Conservation (phyloP, 23 tunicate genomes). For the Trididemnum nubilum region DNA sequence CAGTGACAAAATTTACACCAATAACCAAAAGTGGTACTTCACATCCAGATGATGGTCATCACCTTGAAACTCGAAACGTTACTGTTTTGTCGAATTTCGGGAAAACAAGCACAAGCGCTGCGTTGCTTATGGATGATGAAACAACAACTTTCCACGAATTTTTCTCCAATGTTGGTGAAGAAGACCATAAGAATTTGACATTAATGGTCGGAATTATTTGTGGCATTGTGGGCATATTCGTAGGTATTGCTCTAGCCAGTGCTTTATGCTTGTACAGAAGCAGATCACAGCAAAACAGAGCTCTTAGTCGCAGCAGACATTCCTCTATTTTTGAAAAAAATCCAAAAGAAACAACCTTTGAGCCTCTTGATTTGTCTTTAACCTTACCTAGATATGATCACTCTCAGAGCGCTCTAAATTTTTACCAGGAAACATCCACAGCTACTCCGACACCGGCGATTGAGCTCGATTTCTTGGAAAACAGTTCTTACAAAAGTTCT, state of each 20-base stretch:
- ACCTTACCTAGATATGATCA: conserved; percentile 38
- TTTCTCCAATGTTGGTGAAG: too few relatives aligned
- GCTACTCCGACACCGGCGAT: background rate
- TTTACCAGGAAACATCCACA: background rate
- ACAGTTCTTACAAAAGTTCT: background rate
- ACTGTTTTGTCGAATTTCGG: too few relatives aligned
- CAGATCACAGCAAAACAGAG: background rate
- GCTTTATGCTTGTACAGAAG: conserved; percentile 28
- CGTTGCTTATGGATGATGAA: too few relatives aligned
- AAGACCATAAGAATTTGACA: conserved; percentile 9
- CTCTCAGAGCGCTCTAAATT: background rate
- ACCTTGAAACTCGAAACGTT: too few relatives aligned
- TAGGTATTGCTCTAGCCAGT: conserved; percentile 45
- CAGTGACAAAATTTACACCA: too few relatives aligned
- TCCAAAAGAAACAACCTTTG: conserved; percentile 68
- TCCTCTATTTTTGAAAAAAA: conserved; percentile 46
- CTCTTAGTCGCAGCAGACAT: conserved; percentile 9
- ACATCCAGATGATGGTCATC: too few relatives aligned
- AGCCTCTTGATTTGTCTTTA: conserved; percentile 58
- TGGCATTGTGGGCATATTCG: conserved; percentile 44
- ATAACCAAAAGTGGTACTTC: too few relatives aligned
- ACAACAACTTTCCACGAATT: too few relatives aligned
- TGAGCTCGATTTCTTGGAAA: background rate
- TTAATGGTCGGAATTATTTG: conserved; percentile 48
- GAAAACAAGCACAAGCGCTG: too few relatives aligned